phyloP scores from a whole-genome alignment of 2,888 invertebrate species.

The Spodoptera littoralis region DNA sequence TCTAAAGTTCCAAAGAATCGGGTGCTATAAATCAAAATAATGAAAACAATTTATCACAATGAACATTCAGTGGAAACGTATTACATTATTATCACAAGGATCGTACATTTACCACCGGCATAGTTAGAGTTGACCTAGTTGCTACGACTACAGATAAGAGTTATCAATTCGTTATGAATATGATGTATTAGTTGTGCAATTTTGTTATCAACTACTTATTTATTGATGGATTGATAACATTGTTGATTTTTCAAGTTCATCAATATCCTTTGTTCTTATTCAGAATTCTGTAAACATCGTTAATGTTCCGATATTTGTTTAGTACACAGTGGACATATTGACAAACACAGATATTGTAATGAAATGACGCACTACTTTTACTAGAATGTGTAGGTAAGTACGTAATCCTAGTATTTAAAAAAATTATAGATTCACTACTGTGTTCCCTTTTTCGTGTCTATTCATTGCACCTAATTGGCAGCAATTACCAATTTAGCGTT shows the following conservation, averaged over 20 bases:
- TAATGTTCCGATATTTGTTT: slow-evolving; percentile 63
- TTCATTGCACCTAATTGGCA: not conserved
- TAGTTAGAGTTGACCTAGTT: slow-evolving; percentile 81
- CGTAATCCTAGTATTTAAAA: slow-evolving; percentile 59
- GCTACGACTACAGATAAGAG: slow-evolving; percentile 73
- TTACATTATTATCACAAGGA: slow-evolving; percentile 56
- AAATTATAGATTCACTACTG: too few relatives aligned
- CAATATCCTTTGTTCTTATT: slow-evolving; percentile 71
- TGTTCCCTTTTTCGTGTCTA: not conserved
- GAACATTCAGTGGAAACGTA: slow-evolving; percentile 22
- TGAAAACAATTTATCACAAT: slow-evolving; percentile 54
- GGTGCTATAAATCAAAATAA: slow-evolving; percentile 52
- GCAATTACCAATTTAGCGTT: slow-evolving; percentile 3
- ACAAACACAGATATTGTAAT: slow-evolving; percentile 51
- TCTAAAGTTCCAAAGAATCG: slow-evolving; percentile 52
- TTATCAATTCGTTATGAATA: slow-evolving; percentile 74
- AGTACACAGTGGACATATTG: slow-evolving; percentile 64
- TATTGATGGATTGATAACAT: slow-evolving; percentile 65
- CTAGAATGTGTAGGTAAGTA: slow-evolving; percentile 31
- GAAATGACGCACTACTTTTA: slow-evolving; percentile 66
- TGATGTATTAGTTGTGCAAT: slow-evolving; percentile 81
- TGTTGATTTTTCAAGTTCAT: slow-evolving; percentile 76
- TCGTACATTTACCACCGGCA: slow-evolving; percentile 59
- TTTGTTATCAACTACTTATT: slow-evolving; percentile 69
- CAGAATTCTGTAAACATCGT: slow-evolving; percentile 66